Evolutionary conservation across 2,797 vertebrate genomes (phyloP).

Genomic region (Heterohyrax brucei): DNA sequence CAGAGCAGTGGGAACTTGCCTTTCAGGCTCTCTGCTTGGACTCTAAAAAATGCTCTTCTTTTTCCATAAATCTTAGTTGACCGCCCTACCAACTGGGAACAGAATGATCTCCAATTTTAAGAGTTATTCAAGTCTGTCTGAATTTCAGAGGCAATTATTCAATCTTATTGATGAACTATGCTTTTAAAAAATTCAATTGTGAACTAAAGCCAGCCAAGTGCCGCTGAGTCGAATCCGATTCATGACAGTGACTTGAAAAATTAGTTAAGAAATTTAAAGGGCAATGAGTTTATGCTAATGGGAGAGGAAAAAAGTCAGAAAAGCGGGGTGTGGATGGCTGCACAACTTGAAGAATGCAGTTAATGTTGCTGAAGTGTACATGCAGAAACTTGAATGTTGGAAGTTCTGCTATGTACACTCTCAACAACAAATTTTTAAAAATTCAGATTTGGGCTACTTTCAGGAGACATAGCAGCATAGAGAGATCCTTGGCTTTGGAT

Average conservation of each 20-base stretch:
- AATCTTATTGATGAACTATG: not conserved
- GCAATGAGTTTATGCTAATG: not conserved
- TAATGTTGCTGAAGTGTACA: not conserved
- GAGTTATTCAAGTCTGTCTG: not conserved
- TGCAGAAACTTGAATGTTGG: not conserved
- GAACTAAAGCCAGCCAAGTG: not conserved
- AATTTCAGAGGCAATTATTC: constrained; percentile 1
- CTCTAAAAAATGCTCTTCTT: not conserved
- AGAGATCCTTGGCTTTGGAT: not conserved
- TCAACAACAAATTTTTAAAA: not conserved
- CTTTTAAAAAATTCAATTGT: not conserved
- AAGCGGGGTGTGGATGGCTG: not conserved
- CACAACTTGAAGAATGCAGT: not conserved
- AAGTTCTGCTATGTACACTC: too few relatives aligned
- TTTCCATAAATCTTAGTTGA: not conserved
- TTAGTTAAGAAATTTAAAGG: not conserved
- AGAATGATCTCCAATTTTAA: not conserved
- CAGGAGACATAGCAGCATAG: not conserved
- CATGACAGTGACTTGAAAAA: not conserved
- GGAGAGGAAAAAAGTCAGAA: not conserved
- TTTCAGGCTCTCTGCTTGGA: not conserved
- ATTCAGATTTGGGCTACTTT: not conserved
- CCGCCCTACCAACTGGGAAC: not conserved
- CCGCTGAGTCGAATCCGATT: too few relatives aligned
- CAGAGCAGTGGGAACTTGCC: not conserved